A percentile compares a stretch with the other conserved stretches of the same genome.
Conservation (phyloP, 2,113 vertebrate genomes). For the Perccottus glenii region DNA sequence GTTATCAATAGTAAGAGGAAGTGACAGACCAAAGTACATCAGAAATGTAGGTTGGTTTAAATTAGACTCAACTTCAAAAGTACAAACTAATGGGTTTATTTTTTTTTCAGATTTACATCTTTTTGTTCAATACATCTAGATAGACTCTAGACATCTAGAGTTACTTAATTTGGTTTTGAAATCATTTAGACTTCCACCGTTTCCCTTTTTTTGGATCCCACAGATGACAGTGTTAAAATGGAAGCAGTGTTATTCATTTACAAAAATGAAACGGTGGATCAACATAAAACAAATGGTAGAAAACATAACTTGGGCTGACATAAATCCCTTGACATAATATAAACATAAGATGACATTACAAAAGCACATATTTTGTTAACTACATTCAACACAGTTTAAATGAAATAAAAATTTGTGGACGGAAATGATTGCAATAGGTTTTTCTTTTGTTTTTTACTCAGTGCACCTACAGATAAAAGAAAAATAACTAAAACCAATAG, state of each 20-base stretch:
- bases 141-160: too few relatives aligned
- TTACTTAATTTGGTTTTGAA: not conserved
- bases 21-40: constrained; percentile 33
- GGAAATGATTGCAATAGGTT: constrained; percentile 42
- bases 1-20: constrained; percentile 30
- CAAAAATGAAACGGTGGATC: not conserved
- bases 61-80: constrained; percentile 4
- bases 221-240: constrained; percentile 19
- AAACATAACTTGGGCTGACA: constrained; percentile 19
- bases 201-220: constrained; percentile 19
- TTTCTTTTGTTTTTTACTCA: constrained; percentile 18
- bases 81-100: constrained; percentile 50
- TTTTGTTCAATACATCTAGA: constrained; percentile 29
- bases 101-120: constrained; percentile 17
- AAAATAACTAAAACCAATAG: constrained; percentile 32
- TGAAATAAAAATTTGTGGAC: constrained; percentile 50
- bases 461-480: constrained; percentile 35
- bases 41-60: not conserved
- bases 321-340: constrained; percentile 29
- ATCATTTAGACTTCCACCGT: not conserved
- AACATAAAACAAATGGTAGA: constrained; percentile 24
- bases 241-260: not conserved
- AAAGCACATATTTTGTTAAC: constrained; percentile 47
- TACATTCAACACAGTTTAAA: constrained; percentile 36
- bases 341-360: constrained; percentile 47